Evolutionary conservation across 2,888 invertebrate genomes (phyloP), one percentile per base, ranked within the genome.

Genomic region (Eilema griseolum): DNA sequence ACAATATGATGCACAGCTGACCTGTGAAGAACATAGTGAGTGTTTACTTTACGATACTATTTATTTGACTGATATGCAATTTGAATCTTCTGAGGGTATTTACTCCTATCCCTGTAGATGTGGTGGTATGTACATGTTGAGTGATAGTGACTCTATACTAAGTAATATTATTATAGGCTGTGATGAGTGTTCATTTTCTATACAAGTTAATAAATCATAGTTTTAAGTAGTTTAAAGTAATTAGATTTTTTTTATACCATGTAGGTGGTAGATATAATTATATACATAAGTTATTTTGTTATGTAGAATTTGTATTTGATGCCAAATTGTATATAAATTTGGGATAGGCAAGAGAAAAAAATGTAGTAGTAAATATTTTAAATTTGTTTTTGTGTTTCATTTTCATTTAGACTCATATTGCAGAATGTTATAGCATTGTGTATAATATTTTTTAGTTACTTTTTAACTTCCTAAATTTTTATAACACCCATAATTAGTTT

Each of bases 131-230:
- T 97, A 97, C 88, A 81, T 90, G 46, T 89, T 97, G 41, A 83
- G 93, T 62, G 70, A 56, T 26, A 80, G 64, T 81, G 87, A 87
- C 56, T 74, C 70, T 41, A 67, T 79, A 28, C 71, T 78, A 12
- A 70, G 81, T 61, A 81, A 79, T 67, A 92, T 95, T 85, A 87
- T 96, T 80, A 94, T 97, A 80, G 96, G 95, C 79, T 98, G 98
- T 92, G 96, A 96, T 86, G 97, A 97, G 90, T 98, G 98, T 91
- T 97, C 97, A 66, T 96, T 97, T 89, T 96, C 96, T 82, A 96
- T 97, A 85, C 89, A 95, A 82, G 91, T 97, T 64, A 94, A 95
- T 80, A 83, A 68, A 31, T 46, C 28, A 24, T 52, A 23, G 33
- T 59, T n/a, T n/a, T 52, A 41, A 16, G 3, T 41, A 64, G 64